These are phyloP conservation scores for Drosophila leontia DNA, from an alignment of 1,140 invertebrate genomes.

Conservation along the genomic window DNA sequence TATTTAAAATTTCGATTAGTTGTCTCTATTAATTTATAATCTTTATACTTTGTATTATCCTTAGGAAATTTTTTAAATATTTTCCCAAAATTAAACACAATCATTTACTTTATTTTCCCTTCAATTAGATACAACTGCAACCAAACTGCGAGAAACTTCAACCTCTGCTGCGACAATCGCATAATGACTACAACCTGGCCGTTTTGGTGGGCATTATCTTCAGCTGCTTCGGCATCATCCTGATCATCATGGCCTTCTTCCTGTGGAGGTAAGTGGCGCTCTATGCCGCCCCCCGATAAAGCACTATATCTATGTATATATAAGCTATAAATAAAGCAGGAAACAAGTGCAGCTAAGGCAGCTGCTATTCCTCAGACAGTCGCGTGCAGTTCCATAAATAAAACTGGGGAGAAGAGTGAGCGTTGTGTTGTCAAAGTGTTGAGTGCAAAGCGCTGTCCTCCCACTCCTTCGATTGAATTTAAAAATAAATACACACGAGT, in stretches of 20 bases:
- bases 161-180: constrained; percentile 86
- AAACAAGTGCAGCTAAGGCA: constrained; percentile 49
- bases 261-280: constrained; percentile 90
- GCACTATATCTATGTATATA: background rate
- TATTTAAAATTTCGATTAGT: no score
- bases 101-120: constrained; percentile 1
- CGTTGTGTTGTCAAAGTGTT: constrained; percentile 46
- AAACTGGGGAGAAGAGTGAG: constrained; percentile 15
- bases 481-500: constrained; percentile 58
- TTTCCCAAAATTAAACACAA: background rate
- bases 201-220: constrained; percentile 91
- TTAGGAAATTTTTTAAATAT: background rate
- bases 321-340: background rate
- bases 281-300: constrained; percentile 14
- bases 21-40: no score
- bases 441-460: constrained; percentile 27
- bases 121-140: constrained; percentile 85
- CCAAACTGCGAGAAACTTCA: constrained; percentile 89
- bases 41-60: background rate
- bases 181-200: constrained; percentile 89
- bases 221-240: constrained; percentile 89
- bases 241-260: constrained; percentile 90
- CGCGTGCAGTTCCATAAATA: constrained; percentile 62
- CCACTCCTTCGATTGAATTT: constrained; percentile 24
- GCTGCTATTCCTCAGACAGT: constrained; percentile 34